Base-by-base conservation (phyloP, 1,140 invertebrate genomes). In the Oryzaephilus surinamensis region DNA sequence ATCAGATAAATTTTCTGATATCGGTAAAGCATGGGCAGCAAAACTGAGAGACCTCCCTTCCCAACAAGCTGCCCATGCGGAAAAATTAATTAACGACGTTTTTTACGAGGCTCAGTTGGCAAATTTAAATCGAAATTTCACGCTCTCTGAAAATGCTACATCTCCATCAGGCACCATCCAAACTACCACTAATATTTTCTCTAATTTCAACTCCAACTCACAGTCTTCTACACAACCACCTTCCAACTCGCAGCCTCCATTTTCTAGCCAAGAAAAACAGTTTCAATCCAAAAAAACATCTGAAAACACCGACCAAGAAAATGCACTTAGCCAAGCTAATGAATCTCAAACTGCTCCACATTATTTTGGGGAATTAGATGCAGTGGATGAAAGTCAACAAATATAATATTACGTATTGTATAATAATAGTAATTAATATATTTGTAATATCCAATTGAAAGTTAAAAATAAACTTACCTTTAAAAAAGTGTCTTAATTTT, bases 21-120 rank as follows among this genome's bases (percentile, higher is more conserved):
- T 44, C 33, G 42, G 31, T 8, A 33, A 32, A 24, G 30, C 19
- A 24, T 23, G 31, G 18, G 19, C 36, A 20, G n/a, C 23, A 11
- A 44, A 44, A 21, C 33, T 44, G 21, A 8, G 30, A 32, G 20
- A 20, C 2, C 23, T 44, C 14, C 20, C 29, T 19, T 11, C 11
- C 10, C 13, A 44, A 40, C 32, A 12, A 11, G 10, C 11, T 4
- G 6, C 24, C 6, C 13, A 26, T 16, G 15, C 32, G 3, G 39
- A 41, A 41, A 41, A 41, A 23, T 12, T 41, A 10, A 34, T 41
- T 12, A 35, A 29, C 11, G 32, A 41, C 28, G 13, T 36, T n/a
- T 41, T 41, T 7, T 32, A 33, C 26, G 30, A 40, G 13, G 38
- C 6, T 4, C 17, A 40, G 13, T 11, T 26, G 17, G 27, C 7